Evolutionary conservation across 2,797 vertebrate species (phyloP), one percentile per base, ranked within the genome.

Genomic region (Pogoniulus pusillus): DNA sequence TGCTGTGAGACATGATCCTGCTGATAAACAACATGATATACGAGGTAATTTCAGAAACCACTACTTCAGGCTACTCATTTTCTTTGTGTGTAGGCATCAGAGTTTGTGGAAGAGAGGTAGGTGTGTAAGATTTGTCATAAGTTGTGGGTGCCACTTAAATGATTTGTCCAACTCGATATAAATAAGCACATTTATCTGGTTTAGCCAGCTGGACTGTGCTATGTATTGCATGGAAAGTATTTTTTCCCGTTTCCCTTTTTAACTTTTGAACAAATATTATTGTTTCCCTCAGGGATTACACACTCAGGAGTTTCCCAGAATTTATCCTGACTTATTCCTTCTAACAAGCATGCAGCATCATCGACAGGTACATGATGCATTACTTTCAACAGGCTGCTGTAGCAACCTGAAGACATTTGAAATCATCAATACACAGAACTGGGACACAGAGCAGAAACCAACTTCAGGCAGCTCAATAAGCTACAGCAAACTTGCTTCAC

Each of bases 381-480:
- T 68, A 26, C 71, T 89, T 84, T 73, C 82, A 85, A 43, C 4
- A 5, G 30, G 30, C 35, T 72, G 8, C 37, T 82, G 24, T n/a
- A 89, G 47, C 55, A 89, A 26, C n/a, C 65, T 49, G 51, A 89
- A 93, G 84, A 69, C 35, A 39, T 77, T 72, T 77, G 53, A 90
- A 82, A 64, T 66, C 76, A 82, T 69, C 71, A 65, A 27, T 47
- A 54, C 11, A 76, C 29, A 93, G 26, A 45, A 71, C 19, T 29
- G 51, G 41, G n/a, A 78, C 59, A 84, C 29, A 35, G 5, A 75
- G n/a, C 34, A 92, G 86, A 82, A 89, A 86, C 27, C 8, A 4
- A 78, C 68, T 73, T 59, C 17, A 71, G 64, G 85, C 34, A 76
- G 80, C 43, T 82, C 82, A 69, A 3, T 51, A 76, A 68, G 32